These are phyloP conservation scores for Pseudomugil gertrudae DNA, from an alignment of 2,797 vertebrate species.

Conservation along the genomic window DNA sequence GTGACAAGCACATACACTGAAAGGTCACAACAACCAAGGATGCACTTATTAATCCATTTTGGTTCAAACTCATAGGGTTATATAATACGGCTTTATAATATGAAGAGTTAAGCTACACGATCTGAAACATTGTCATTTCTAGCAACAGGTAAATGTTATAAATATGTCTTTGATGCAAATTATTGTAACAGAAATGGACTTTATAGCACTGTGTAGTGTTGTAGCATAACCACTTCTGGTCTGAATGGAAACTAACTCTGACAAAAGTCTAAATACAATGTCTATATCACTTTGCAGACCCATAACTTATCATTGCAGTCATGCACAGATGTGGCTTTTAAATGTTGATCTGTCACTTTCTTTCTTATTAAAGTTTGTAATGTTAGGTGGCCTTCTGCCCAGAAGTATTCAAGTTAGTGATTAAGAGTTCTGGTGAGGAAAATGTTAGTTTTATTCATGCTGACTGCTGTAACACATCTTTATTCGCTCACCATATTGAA, in stretches of 20 bases:
- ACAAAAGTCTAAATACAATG: neutral
- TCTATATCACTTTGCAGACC: constrained; percentile 6
- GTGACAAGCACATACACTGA: constrained; percentile 34
- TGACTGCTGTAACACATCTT: constrained; percentile 6
- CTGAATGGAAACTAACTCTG: neutral
- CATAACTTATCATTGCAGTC: constrained; percentile 3
- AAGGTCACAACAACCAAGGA: constrained; percentile 9
- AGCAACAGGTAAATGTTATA: neutral
- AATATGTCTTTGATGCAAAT: neutral
- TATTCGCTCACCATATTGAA: neutral
- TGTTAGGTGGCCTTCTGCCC: neutral
- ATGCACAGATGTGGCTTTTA: neutral
- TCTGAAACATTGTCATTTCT: constrained; percentile 9
- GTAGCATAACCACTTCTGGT: neutral
- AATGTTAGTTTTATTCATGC: neutral
- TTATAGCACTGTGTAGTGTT: neutral
- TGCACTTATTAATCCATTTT: constrained; percentile 2
- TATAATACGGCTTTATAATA: neutral
- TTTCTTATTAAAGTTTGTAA: neutral
- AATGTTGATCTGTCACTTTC: neutral
- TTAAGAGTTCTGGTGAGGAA: neutral
- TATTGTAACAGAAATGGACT: neutral
- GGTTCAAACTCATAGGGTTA: neutral
- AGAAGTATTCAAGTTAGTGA: neutral
- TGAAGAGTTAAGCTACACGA: neutral